Conservation (phyloP, 2,797 vertebrate species). For the Aplochiton taeniatus region DNA sequence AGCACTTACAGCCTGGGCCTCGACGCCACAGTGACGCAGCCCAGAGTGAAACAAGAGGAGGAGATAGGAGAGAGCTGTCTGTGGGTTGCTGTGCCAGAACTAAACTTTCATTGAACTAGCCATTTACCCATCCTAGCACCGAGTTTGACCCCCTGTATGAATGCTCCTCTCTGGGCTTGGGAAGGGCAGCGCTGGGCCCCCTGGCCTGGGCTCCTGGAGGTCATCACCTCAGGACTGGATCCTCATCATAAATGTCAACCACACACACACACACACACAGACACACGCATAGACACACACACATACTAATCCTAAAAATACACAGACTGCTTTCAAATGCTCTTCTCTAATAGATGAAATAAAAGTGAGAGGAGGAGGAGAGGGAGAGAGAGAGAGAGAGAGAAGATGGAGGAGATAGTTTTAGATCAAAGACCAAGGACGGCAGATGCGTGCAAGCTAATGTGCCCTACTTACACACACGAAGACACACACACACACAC, state of each 20-base stretch:
- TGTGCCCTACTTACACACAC: slow-evolving; percentile 3
- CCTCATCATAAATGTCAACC: neutral
- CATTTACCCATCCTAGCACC: neutral
- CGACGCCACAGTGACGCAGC: slow-evolving; percentile 19
- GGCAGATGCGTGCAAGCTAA: neutral
- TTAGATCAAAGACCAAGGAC: slow-evolving; percentile 5
- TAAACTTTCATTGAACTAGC: no score
- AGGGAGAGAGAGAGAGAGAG: neutral
- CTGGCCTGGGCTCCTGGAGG: neutral
- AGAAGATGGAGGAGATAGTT: neutral
- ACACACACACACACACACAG: slow-evolving; percentile 3
- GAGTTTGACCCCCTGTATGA: neutral
- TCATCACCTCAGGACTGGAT: neutral
- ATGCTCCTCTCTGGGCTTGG: neutral
- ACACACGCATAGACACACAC: neutral
- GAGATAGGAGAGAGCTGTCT: neutral
- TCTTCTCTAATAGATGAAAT: neutral
- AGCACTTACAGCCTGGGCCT: no score
- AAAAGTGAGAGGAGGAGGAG: neutral
- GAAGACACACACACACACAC: slow-evolving; percentile 1
- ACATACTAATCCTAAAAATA: neutral
- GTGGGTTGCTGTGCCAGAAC: neutral
- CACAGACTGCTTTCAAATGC: neutral
- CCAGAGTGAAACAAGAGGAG: neutral
- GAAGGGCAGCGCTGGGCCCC: neutral